Conservation (phyloP, 1,140 invertebrate species). For the Aleiodes sp. region DNA sequence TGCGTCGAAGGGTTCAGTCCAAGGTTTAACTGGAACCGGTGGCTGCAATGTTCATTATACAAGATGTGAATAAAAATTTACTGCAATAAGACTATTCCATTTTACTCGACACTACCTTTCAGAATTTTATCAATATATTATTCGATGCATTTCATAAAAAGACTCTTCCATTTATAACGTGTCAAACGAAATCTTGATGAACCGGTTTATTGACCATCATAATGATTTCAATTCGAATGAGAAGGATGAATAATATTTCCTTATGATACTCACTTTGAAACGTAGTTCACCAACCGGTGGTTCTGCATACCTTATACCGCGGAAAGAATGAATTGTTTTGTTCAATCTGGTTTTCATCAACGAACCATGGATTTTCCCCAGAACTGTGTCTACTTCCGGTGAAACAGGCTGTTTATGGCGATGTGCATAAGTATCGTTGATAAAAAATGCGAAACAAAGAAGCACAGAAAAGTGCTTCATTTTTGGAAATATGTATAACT, state of each 20-base stretch:
- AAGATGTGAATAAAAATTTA: not conserved
- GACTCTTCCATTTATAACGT: too few species aligned
- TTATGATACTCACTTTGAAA: conserved; percentile 66
- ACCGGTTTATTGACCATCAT: too few species aligned
- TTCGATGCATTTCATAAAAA: too few species aligned
- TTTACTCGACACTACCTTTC: not conserved
- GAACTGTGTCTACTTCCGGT: conserved; percentile 41
- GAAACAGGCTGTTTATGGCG: not conserved
- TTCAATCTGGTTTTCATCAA: conserved; percentile 58
- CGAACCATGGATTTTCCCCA: conserved; percentile 62
- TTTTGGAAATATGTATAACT: not conserved
- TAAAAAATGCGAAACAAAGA: not conserved
- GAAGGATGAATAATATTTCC: not conserved
- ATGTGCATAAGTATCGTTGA: not conserved
- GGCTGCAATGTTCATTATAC: conserved; percentile 57
- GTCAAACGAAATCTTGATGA: too few species aligned
- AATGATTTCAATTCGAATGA: not conserved
- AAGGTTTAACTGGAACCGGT: conserved; percentile 67
- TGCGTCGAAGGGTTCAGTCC: conserved; percentile 59
- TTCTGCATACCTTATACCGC: conserved; percentile 73
- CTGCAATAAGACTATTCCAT: not conserved
- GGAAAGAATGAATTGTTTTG: conserved; percentile 71
- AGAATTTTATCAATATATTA: not conserved
- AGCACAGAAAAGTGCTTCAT: not conserved
- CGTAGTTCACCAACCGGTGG: conserved; percentile 69